Conservation (phyloP, 64 coral and sea anemone species). For the Astreopora myriophthalma region DNA sequence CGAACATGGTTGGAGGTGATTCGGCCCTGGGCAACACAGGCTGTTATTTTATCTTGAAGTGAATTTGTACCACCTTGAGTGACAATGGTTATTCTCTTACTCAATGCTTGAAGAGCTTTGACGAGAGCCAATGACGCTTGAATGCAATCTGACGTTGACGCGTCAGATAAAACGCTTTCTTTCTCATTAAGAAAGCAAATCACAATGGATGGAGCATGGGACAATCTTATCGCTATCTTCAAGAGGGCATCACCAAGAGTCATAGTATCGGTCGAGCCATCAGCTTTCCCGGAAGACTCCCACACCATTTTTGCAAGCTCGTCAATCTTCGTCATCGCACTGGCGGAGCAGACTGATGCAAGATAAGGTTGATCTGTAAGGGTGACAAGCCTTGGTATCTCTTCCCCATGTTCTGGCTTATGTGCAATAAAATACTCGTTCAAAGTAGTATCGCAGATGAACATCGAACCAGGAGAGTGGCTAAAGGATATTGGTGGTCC, state of each 20-base stretch:
- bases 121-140: not conserved
- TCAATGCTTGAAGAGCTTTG: slow-evolving; percentile 25
- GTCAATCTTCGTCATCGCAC: slow-evolving; percentile 6
- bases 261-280: not conserved
- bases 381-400: slow-evolving; percentile 54
- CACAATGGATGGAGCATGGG: slow-evolving; percentile 17
- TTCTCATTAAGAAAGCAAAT: not conserved
- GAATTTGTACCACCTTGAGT: not conserved
- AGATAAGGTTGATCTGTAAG: slow-evolving; percentile 47
- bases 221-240: not conserved
- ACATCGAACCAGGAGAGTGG: slow-evolving; percentile 52
- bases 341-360: slow-evolving; percentile 50
- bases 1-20: not conserved
- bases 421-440: slow-evolving; percentile 45
- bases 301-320: not conserved
- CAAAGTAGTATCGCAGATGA: slow-evolving; percentile 26
- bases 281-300: not conserved
- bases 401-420: slow-evolving; percentile 39
- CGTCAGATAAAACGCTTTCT: not conserved
- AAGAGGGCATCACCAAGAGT: not conserved
- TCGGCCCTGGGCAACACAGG: not conserved
- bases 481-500: slow-evolving; percentile 47
- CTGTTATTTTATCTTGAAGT: not conserved
- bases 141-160: not conserved
- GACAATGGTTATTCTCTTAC: not conserved